These are phyloP conservation scores for Pterocles orientalis DNA, from an alignment of 2,113 vertebrate species.

Conservation along the genomic window DNA sequence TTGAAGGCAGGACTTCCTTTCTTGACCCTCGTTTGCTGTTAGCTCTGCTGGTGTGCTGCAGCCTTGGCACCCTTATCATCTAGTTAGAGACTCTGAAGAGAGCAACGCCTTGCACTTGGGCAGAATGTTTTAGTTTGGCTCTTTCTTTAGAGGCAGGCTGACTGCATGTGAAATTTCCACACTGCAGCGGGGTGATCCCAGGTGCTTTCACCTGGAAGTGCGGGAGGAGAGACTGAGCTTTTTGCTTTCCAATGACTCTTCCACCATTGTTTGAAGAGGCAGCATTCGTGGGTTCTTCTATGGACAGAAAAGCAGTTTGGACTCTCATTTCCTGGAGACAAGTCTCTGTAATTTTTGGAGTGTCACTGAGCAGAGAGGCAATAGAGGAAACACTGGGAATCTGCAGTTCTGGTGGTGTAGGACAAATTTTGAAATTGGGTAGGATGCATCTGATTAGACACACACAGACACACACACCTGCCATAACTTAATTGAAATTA, in stretches of 20 bases:
- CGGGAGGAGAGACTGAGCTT: neutral
- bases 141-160: neutral
- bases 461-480: too few relatives aligned
- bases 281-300: neutral
- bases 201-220: neutral
- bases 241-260: neutral
- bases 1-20: neutral
- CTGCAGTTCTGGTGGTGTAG: neutral
- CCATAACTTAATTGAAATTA: too few relatives aligned
- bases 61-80: neutral
- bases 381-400: neutral
- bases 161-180: neutral
- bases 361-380: neutral
- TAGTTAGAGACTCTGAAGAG: neutral
- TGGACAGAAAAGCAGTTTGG: neutral
- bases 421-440: neutral
- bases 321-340: neutral
- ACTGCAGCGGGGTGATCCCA: neutral
- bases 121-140: neutral
- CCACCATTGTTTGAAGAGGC: rapidly evolving
- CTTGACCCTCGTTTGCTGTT: neutral
- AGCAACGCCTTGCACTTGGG: neutral
- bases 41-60: neutral
- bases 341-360: neutral
- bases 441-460: neutral